Evolutionary conservation across 2,113 vertebrate species (phyloP), one percentile per base, ranked within the genome.

Genomic region (Chiloscyllium plagiosum): DNA sequence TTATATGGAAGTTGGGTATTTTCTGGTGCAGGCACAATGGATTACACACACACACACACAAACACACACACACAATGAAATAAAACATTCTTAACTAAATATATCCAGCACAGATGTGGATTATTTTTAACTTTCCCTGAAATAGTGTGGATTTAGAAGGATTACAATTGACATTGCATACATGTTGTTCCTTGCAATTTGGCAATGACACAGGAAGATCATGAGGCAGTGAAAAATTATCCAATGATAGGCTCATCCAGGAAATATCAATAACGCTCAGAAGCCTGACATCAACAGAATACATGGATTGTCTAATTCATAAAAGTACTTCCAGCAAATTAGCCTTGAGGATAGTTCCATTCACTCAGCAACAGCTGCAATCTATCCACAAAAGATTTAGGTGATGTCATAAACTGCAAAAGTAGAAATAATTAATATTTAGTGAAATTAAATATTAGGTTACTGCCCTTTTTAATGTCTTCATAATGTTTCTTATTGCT

Each of bases 281-380:
- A 61, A 90, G 15, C 52, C 52, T 90, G 26, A 56, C 87, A 65
- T 90, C 87, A 90, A 10, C 13, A 33, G 26, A 33, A 56, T 65
- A 87, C 29, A 56, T 29, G 50, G 26, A 92, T 61, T 65, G 29
- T 65, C 56, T 50, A 65, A 61, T 92, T n/a, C 3, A n/a, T 92
- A 92, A 93, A n/a, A 93, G 19, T 61, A 93, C 61, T 33, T 93
- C 66, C 89, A 66, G 61, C 33, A 92, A n/a, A 92, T 37, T 92
- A 92, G 33, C 89, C 33, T 92, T 61, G 1, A 93, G 61, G 33
- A 93, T 66, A 66, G 33, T 65, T 8, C 7, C 37, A 10, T 65
- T 93, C 65, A 68, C 37, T 93, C 37, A 68, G 33, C 66, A 93
- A 93, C 7, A 22, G 89, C n/a, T n/a, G 6, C 37, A 20, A 93